Evolutionary conservation across 2,797 vertebrate genomes (phyloP).

Genomic region (Lagodon rhomboides): DNA sequence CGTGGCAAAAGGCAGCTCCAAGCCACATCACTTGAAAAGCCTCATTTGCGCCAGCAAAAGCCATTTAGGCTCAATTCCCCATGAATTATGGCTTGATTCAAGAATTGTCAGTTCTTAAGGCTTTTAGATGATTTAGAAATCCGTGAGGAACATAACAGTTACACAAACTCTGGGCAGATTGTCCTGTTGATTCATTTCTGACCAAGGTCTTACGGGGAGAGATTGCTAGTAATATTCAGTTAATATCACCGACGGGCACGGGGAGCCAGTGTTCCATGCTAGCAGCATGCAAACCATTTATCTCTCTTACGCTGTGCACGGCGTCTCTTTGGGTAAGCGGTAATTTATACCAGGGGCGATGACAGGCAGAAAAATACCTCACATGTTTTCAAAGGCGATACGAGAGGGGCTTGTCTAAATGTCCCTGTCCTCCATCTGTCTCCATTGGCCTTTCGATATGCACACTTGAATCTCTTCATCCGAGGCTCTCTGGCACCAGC

Average conservation of each 20-base stretch:
- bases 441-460: conserved; percentile 70
- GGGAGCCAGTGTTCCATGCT: conserved; percentile 43
- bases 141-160: conserved; percentile 6
- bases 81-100: conserved; percentile 53
- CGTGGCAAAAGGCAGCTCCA: conserved; percentile 43
- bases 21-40: conserved; percentile 62
- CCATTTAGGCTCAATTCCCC: conserved; percentile 54
- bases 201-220: conserved; percentile 12
- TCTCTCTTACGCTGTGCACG: conserved; percentile 52
- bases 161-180: conserved; percentile 10
- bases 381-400: conserved; percentile 63
- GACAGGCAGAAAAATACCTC: conserved; percentile 66
- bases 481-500: conserved; percentile 53
- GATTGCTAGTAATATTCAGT: conserved; percentile 32
- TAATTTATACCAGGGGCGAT: conserved; percentile 64
- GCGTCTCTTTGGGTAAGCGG: conserved; percentile 53
- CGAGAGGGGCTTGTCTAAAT: conserved; percentile 62
- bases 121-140: conserved; percentile 46
- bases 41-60: conserved; percentile 56
- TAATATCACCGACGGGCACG: conserved; percentile 41
- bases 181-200: conserved; percentile 35
- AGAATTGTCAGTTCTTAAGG: conserved; percentile 25
- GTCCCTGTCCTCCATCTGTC: conserved; percentile 68
- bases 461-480: conserved; percentile 68
- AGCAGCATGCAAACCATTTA: conserved; percentile 61